A percentile compares a stretch with the other conserved stretches of the same genome.
Evolutionary conservation across 2,888 invertebrate genomes (phyloP).

Genomic region (Drosophila diplacantha): DNA sequence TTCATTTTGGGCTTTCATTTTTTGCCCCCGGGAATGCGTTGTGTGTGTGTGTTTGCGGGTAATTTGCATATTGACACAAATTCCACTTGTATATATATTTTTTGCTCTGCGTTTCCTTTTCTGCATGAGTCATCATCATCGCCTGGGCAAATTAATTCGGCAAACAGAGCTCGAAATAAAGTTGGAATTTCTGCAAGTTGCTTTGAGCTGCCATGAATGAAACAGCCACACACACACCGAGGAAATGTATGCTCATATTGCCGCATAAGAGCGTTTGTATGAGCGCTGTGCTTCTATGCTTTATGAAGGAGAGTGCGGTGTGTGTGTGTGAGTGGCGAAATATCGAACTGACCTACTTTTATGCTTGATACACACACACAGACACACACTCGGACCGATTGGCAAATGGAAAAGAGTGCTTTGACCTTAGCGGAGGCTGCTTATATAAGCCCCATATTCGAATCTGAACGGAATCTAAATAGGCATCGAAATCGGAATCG

Average conservation of each 20-base stretch:
- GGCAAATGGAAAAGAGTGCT: constrained; percentile 61
- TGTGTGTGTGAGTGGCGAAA: constrained; percentile 51
- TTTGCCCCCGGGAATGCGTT: neutral
- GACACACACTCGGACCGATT: constrained; percentile 27
- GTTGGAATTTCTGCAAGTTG: constrained; percentile 20
- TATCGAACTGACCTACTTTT: constrained; percentile 72
- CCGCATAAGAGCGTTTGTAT: constrained; percentile 16
- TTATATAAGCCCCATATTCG: constrained; percentile 53
- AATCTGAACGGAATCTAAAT: neutral
- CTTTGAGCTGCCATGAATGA: constrained; percentile 30
- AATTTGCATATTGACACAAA: constrained; percentile 37
- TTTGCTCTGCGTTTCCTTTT: neutral
- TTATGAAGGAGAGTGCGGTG: constrained; percentile 16
- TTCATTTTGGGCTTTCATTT: neutral
- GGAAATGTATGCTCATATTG: constrained; percentile 34
- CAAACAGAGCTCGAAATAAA: constrained; percentile 12
- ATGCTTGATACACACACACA: constrained; percentile 47
- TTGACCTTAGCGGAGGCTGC: constrained; percentile 66
- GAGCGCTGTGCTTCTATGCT: constrained; percentile 25
- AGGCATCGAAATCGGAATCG: neutral
- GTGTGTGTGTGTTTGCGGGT: constrained; percentile 1
- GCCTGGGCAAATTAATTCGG: constrained; percentile 28
- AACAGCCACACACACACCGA: constrained; percentile 18
- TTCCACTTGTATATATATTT: constrained; percentile 1
- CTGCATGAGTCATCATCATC: constrained; percentile 25